Evolutionary conservation across 2,888 invertebrate genomes (phyloP).

Genomic region (Tortricodes alternella): DNA sequence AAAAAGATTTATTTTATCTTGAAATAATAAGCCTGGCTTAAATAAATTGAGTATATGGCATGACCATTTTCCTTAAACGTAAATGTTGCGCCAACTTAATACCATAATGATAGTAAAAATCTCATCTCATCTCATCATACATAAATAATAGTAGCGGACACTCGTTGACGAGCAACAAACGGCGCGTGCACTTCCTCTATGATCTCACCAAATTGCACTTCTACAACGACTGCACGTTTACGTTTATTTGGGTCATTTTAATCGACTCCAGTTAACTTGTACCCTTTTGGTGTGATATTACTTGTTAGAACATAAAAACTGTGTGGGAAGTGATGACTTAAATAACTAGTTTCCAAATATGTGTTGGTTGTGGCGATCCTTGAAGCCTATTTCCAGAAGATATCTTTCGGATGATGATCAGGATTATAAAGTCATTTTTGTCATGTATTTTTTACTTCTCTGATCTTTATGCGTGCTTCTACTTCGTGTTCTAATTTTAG

Average conservation of each 20-base stretch:
- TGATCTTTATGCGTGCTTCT: no score
- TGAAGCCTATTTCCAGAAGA: no score
- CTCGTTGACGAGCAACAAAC: slow-evolving; percentile 46
- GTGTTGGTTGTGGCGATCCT: no score
- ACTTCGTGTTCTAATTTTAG: no score
- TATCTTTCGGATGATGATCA: no score
- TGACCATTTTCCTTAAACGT: no score
- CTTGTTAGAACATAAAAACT: slow-evolving; percentile 5
- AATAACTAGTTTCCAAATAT: background rate
- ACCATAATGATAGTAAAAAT: background rate
- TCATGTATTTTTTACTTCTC: no score
- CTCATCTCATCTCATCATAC: background rate
- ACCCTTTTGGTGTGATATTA: background rate
- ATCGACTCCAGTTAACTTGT: slow-evolving; percentile 36
- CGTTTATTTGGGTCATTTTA: slow-evolving; percentile 53
- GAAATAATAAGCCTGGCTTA: no score
- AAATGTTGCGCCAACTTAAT: no score
- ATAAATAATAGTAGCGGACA: slow-evolving; percentile 37
- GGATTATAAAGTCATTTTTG: no score
- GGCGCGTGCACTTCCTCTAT: slow-evolving; percentile 53
- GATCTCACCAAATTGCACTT: slow-evolving; percentile 58
- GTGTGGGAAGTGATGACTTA: background rate
- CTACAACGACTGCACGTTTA: slow-evolving; percentile 46
- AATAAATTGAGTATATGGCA: no score
- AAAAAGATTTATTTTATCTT: no score